Base-by-base conservation (phyloP, 2,113 vertebrate species). In the Peromyscus leucopus region DNA sequence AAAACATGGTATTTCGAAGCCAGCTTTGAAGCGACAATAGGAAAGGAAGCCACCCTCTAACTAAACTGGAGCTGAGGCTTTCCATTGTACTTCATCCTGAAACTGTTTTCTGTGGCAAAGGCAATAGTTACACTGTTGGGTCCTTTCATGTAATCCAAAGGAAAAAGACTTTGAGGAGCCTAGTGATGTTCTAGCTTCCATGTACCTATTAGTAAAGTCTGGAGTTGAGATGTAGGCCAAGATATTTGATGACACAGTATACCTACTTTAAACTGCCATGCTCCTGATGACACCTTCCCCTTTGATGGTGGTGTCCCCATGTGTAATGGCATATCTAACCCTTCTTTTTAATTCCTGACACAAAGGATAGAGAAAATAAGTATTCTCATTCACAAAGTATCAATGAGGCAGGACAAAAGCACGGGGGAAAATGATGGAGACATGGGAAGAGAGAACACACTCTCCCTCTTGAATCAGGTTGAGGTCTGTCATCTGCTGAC, bases 1-100 rank as follows among this genome's bases (percentile, higher is more conserved):
- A 97, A 65, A 92, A 55, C 74, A 33, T 10, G 4, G 63, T 96
- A 96, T 91, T 85, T 96, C 75, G 46, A 84, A 61, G 48, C 22
- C 31, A 90, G 36, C 8, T 91, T 76, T 55, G 42, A 91, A 92
- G 36, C 83, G 63, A 2, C n/a, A 28, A 46, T 19, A 31, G 31
- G 72, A 78, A 67, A 86, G 36, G 5, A 11, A 55, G 36, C 42
- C 46, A 57, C 0, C 7, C 71, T 59, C 24, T 63, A 91, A 78
- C 13, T 33, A 51, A 69, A 79, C 3, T 46, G 9, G 7, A 65
- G 15, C 22, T 55, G 19, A 96, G 65, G 63, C 11, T 74, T 33
- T 65, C n/a, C n/a, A 63, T 28, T 39, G 57, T 61, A 84, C n/a
- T 63, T 84, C 8, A 65, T 21, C 59, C 39, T 65, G 59, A 65